Evolutionary conservation across 2,888 invertebrate genomes (phyloP), one percentile per base, ranked within the genome.

Genomic region (Agrotis ipsilon): DNA sequence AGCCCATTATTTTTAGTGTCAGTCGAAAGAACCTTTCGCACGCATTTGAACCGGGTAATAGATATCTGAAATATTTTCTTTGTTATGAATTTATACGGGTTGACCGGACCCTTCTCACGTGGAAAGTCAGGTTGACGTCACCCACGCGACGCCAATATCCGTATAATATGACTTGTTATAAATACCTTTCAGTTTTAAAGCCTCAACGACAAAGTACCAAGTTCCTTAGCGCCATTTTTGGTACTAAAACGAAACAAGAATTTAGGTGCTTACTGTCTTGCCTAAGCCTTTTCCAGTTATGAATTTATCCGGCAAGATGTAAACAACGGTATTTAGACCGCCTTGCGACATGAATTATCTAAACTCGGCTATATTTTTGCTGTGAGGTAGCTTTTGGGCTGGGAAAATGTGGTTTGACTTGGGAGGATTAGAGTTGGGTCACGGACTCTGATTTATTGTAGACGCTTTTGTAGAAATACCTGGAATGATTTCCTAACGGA

Each of bases 91-190:
- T 85, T 85, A 85, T 76, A 80, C 64, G 81, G 83, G 82, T 85
- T 83, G 82, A 80, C 76, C 79, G 70, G 72, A 90, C 90, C 90
- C 90, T 85, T 87, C 83, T 89, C 90, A 90, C 51, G 69, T 69
- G 70, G 69, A 83, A 87, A 88, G 85, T 82, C 85, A 83, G 75
- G 74, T 81, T 83, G 87, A 85, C 87, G 67, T 84, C 75, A 75
- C 61, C 67, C 48, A 61, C 21, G 58, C 39, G 55, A 67, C 64
- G 51, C 48, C 55, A 66, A 64, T 60, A 67, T 69, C 52, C n/a
- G 62, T 54, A 79, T 72, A 82, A 70, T 68, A 62, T 75, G 49
- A 59, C 67, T 63, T 71, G 69, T 52, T 76, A 58, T 72, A n/a
- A 55, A 32, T 48, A 39, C 45, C 27, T 19, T 55, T 62, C 39